A percentile compares a stretch with the other conserved stretches of the same genome.
These are phyloP conservation scores for Steinernema carpocapsae DNA, from an alignment of 2,888 invertebrate species.

Conservation along the genomic window DNA sequence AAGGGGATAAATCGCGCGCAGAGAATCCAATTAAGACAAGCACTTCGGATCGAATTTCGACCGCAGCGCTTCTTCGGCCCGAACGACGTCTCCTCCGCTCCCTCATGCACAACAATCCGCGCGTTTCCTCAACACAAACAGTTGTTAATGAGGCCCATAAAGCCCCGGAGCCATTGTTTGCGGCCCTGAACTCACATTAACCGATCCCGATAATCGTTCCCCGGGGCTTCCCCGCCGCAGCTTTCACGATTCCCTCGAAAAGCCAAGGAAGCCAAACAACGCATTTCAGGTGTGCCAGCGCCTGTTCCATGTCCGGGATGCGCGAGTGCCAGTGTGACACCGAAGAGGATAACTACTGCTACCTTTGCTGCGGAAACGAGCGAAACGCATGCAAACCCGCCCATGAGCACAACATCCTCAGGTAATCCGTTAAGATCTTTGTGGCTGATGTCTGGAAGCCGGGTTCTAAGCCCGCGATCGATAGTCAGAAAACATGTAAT, in stretches of 20 bases:
- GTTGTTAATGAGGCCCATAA: constrained; percentile 25
- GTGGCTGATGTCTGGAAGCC: neutral
- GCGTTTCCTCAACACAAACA: constrained; percentile 12
- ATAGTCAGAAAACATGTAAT: too few relatives aligned
- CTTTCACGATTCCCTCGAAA: neutral
- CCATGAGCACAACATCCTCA: constrained; percentile 66
- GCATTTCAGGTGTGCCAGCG: constrained; percentile 62
- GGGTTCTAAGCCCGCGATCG: too few relatives aligned
- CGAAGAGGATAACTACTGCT: constrained; percentile 69
- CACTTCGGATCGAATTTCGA: constrained; percentile 28
- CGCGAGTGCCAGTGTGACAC: constrained; percentile 66
- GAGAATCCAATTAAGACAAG: constrained; percentile 22
- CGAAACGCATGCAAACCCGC: constrained; percentile 64
- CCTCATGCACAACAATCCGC: constrained; percentile 17
- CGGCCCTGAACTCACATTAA: neutral
- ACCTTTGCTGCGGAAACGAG: constrained; percentile 68
- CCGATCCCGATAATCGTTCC: constrained; percentile 16
- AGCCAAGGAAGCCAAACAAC: neutral
- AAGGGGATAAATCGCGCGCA: constrained; percentile 30
- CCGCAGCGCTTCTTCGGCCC: neutral
- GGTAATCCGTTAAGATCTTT: constrained; percentile 44
- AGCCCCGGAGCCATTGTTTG: constrained; percentile 10
- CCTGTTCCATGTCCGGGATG: constrained; percentile 64
- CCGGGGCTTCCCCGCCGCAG: neutral
- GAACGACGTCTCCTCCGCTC: constrained; percentile 13